Conservation (phyloP, 2,888 invertebrate genomes). For the Rhagophthalmus giganteus region DNA sequence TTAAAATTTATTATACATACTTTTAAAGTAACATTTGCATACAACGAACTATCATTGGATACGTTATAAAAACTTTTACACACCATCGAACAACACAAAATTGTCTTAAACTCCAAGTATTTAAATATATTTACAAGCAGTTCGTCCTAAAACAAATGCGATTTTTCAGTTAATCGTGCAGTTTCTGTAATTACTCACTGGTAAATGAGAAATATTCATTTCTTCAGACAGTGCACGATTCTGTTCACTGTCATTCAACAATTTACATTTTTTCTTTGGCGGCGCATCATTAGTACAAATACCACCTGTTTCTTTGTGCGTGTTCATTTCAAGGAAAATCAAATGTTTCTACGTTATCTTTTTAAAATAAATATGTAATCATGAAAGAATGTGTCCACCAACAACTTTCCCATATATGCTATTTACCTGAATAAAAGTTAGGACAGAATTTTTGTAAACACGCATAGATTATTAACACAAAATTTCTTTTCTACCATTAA, state of each 20-base stretch:
- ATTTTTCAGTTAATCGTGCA: neutral
- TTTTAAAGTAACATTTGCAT: conserved; percentile 41
- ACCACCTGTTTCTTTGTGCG: neutral
- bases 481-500: neutral
- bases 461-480: neutral
- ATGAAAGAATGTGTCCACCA: neutral
- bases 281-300: neutral
- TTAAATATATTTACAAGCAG: conserved; percentile 41
- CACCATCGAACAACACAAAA: conserved; percentile 40
- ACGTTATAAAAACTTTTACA: conserved; percentile 42
- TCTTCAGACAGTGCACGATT: neutral
- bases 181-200: neutral
- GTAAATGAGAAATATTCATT: neutral
- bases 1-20: conserved; percentile 26
- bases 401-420: neutral
- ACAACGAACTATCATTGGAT: conserved; percentile 41
- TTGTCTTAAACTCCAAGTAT: conserved; percentile 42
- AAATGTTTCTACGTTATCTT: neutral
- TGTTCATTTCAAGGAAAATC: too few species aligned
- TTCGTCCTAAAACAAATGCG: conserved; percentile 36
- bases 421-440: neutral
- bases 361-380: neutral
- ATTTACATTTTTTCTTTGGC: neutral
- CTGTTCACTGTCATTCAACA: neutral
- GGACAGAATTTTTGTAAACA: neutral